Conservation (phyloP, 2,113 vertebrate genomes). For the Motacilla tschutschensis region DNA sequence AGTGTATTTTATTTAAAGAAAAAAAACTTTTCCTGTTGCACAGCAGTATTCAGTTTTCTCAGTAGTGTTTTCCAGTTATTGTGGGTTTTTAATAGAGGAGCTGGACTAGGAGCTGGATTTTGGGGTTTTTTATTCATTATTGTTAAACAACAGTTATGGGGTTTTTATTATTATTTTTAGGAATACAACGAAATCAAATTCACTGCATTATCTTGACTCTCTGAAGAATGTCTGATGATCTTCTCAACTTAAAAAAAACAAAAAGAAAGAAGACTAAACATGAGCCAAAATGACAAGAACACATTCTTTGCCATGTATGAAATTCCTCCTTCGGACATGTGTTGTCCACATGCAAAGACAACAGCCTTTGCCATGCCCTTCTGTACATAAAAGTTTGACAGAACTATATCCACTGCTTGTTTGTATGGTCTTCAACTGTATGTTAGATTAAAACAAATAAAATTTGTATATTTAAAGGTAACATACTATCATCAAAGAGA, state of each 20-base stretch:
- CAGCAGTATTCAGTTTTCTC: background rate
- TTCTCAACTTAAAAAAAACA: background rate
- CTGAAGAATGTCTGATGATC: background rate
- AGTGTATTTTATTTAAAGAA: background rate
- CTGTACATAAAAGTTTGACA: background rate
- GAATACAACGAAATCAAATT: background rate
- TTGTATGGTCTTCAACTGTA: background rate
- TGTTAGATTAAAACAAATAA: background rate
- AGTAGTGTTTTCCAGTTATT: background rate
- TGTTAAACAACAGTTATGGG: background rate
- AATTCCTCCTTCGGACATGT: background rate
- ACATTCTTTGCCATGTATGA: background rate
- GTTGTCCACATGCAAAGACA: background rate
- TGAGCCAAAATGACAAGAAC: background rate
- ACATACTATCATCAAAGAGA: background rate
- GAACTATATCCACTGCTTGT: background rate
- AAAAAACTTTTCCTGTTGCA: background rate
- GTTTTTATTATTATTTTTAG: background rate
- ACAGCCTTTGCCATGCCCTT: background rate
- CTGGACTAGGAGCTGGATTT: accelerated
- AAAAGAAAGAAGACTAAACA: background rate
- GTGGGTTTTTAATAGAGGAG: background rate
- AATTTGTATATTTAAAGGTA: background rate
- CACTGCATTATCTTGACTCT: background rate
- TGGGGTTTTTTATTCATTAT: background rate